Evolutionary conservation across 2,888 invertebrate genomes (phyloP).

Genomic region (Sinopyrophorus schimmeli): DNA sequence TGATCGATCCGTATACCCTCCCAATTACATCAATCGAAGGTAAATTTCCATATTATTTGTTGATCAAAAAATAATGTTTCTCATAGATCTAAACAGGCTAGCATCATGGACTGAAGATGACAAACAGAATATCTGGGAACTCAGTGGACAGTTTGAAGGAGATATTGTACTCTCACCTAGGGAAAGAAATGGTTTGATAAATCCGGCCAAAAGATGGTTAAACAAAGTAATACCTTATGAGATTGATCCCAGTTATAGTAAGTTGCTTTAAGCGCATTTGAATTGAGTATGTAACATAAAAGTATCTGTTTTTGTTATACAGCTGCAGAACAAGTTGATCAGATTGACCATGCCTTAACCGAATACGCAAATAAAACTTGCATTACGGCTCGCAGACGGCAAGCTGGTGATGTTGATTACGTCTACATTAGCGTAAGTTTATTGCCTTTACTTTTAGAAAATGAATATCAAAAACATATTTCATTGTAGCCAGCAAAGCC

Average conservation of each 20-base stretch:
- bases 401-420: conserved; percentile 3
- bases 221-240: conserved; percentile 17
- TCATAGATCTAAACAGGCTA: too few species aligned
- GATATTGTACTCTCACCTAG: conserved; percentile 16
- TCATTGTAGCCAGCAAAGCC: conserved; percentile 10
- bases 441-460: not conserved
- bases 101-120: not conserved
- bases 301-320: not conserved
- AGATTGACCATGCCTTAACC: not conserved
- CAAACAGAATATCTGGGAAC: conserved; percentile 18
- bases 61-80: too few species aligned
- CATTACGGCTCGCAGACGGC: conserved; percentile 1
- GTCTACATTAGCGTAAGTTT: conserved; percentile 17
- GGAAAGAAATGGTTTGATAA: conserved; percentile 17
- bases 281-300: not conserved
- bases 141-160: conserved; percentile 22
- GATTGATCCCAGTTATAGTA: conserved; percentile 9
- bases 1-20: too few species aligned
- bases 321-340: not conserved
- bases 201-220: conserved; percentile 4
- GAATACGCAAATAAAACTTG: conserved; percentile 8
- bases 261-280: not conserved
- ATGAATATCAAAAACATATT: not conserved
- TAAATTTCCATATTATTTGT: too few species aligned
- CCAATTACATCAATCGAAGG: too few species aligned